Evolutionary conservation across 2,888 invertebrate species (phyloP).

Genomic region (Megalurothrips usitatus): DNA sequence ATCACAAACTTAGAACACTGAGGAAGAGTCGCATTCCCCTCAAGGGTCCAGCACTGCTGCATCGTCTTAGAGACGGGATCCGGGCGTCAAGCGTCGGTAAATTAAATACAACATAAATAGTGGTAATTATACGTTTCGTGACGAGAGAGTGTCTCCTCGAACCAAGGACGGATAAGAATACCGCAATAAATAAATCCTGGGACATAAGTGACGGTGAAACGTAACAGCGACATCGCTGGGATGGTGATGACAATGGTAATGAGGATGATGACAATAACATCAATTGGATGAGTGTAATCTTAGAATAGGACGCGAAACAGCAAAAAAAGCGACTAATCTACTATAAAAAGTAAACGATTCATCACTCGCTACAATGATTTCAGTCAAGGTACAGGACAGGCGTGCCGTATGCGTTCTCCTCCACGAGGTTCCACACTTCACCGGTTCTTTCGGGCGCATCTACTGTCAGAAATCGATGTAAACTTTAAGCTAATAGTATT

Average conservation of each 20-base stretch:
- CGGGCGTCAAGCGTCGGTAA: not conserved
- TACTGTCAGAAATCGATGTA: not conserved
- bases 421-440: not conserved
- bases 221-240: not conserved
- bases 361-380: not conserved
- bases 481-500: conserved; percentile 1
- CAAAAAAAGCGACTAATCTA: conserved; percentile 16
- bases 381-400: conserved; percentile 16
- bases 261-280: not conserved
- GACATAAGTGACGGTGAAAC: not conserved
- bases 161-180: not conserved
- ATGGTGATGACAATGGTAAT: not conserved
- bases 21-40: no score
- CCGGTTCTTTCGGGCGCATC: not conserved
- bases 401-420: not conserved
- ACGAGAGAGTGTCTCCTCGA: not conserved
- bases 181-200: conserved; percentile 5
- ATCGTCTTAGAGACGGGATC: no score
- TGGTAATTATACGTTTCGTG: not conserved
- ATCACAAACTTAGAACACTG: no score
- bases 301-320: not conserved
- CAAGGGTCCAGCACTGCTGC: no score
- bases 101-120: conserved; percentile 1
- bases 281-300: not conserved
- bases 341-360: not conserved